phyloP scores from a whole-genome alignment of 1,140 invertebrate genomes.

The Drosophila equinoxialis region DNA sequence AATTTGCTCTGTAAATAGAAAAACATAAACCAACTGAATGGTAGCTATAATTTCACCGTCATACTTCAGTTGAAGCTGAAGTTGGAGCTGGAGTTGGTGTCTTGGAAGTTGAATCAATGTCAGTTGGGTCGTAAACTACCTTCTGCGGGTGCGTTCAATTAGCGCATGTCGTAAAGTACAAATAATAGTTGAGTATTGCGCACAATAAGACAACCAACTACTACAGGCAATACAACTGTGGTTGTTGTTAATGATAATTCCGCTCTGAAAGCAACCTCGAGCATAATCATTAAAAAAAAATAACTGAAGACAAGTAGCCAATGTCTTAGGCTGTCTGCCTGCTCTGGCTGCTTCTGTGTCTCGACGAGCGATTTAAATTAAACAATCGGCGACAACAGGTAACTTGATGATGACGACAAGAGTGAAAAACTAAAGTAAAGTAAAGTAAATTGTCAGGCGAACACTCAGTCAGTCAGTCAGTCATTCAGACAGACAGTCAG shows the following conservation, averaged over 20 bases:
- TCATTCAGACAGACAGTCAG: constrained; percentile 36
- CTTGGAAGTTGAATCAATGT: constrained; percentile 50
- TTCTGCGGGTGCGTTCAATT: constrained; percentile 63
- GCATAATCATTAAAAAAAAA: constrained; percentile 62
- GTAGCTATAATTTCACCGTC: constrained; percentile 44
- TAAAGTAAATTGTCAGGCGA: constrained; percentile 44
- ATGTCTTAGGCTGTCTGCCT: constrained; percentile 11
- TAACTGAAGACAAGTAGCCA: constrained; percentile 54
- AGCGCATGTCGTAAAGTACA: constrained; percentile 79
- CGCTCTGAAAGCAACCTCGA: constrained; percentile 42
- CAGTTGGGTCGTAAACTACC: constrained; percentile 64
- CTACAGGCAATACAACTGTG: background rate
- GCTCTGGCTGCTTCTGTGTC: constrained; percentile 22
- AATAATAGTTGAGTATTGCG: constrained; percentile 69
- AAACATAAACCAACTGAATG: constrained; percentile 32
- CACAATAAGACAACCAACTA: background rate
- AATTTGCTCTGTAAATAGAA: background rate
- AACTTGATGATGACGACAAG: constrained; percentile 58
- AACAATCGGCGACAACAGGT: constrained; percentile 50
- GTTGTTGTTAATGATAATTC: constrained; percentile 25
- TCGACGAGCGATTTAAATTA: constrained; percentile 56
- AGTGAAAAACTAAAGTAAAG: constrained; percentile 78
- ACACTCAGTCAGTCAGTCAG: constrained; percentile 53
- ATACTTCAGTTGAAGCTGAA: background rate
- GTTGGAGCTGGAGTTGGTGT: background rate